Base-by-base conservation (phyloP, 92 coral and sea anemone species). In the Palythoa grandiflora region DNA sequence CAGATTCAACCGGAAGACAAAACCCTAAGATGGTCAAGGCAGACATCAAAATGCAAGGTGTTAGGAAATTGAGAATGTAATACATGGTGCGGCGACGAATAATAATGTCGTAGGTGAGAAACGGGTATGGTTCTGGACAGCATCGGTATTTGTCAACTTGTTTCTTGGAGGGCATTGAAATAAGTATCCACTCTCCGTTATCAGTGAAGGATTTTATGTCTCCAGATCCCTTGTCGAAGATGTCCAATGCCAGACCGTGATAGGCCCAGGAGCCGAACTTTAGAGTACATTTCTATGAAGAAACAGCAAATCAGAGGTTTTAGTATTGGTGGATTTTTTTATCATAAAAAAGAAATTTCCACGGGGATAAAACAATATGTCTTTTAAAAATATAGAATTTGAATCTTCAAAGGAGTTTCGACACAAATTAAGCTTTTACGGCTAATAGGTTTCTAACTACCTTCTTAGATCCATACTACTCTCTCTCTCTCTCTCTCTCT, bases 201-300 rank as follows among this genome's bases (percentile, higher is more conserved):
- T 95, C 98, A 13, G 93, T 95, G 71, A 95, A 95, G 2, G 98
- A 78, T 13, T 81, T 76, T 9, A 85, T 93, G 70, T 95, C 98
- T 35, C 98, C 98, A 28, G 98, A 91, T 36, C 98, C 98, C 55
- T 72, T 78, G 89, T 95, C 89, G 80, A 84, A 93, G 84, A 95
- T 90, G 87, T 95, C 93, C 68, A 95, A 79, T 68, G 94, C 77
- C 53, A 95, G 78, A 5, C 96, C 98, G 75, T 95, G 96, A 83
- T 95, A 95, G 8, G 98, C 93, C 98, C 98, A 95, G 35, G 98
- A 95, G 36, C 98, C 98, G 75, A 95, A 95, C 94, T 95, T 95
- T 14, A 95, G 92, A 19, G 92, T 90, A 53, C 98, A 95, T 92
- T 91, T 93, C 98, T 95, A 87, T 20, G 15, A 52, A 68, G n/a